Percentiles rank a stretch among this genome's conserved stretches.
phyloP scores from a whole-genome alignment of 2,888 invertebrate species.

The Didymodactylos carnosus region DNA sequence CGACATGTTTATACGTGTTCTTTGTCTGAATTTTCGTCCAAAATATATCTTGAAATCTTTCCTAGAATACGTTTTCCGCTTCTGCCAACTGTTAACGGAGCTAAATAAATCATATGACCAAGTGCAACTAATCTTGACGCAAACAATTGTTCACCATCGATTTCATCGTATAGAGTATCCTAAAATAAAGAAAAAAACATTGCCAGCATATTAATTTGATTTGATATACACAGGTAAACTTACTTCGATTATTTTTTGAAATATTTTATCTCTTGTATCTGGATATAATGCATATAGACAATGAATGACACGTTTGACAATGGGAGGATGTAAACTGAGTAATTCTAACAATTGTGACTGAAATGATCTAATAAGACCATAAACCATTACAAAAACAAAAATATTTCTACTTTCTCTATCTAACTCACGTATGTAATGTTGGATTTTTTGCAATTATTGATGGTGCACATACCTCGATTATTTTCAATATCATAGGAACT shows the following conservation, averaged over 20 bases:
- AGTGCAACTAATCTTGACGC: not conserved
- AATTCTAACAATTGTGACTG: too few relatives aligned
- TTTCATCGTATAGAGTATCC: not conserved
- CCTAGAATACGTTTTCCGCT: not conserved
- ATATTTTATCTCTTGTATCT: not conserved
- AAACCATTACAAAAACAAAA: too few relatives aligned
- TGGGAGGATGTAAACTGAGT: not conserved
- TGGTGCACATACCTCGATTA: not conserved
- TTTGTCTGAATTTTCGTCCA: too few relatives aligned
- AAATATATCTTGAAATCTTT: not conserved
- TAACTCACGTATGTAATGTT: too few relatives aligned
- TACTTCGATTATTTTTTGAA: not conserved
- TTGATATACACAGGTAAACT: too few relatives aligned
- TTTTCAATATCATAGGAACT: not conserved
- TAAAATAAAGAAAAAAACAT: not conserved
- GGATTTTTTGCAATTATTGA: not conserved
- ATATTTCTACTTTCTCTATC: too few relatives aligned
- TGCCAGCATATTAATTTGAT: too few relatives aligned
- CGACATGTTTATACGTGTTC: too few relatives aligned
- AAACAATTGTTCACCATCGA: not conserved
- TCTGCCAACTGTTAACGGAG: not conserved
- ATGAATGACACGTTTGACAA: not conserved
- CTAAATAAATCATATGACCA: not conserved
- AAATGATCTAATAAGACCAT: too few relatives aligned
- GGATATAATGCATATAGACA: not conserved